These are phyloP conservation scores for Sinodicranocentrus sp. DNA, from an alignment of 2,888 invertebrate genomes.

Conservation along the genomic window DNA sequence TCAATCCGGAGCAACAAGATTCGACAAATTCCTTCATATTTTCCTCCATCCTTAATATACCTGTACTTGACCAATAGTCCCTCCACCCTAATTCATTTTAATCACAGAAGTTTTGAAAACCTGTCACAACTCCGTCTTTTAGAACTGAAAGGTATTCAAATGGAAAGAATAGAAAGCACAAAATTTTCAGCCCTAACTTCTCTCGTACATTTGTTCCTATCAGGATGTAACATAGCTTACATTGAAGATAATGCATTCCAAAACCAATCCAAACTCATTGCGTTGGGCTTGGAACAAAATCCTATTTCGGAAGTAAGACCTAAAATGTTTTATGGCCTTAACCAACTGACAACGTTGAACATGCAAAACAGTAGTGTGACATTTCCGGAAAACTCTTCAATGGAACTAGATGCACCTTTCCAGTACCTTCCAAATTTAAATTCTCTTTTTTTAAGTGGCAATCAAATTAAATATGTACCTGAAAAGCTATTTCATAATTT, in stretches of 20 bases:
- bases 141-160: constrained; percentile 8
- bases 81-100: not conserved
- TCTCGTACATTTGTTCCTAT: constrained; percentile 28
- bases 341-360: constrained; percentile 41
- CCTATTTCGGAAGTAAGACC: not conserved
- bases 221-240: constrained; percentile 35
- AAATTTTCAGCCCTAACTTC: constrained; percentile 49
- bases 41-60: constrained; percentile 6
- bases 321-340: constrained; percentile 67
- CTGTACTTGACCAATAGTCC: not conserved
- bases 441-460: constrained; percentile 79
- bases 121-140: constrained; percentile 39
- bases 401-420: constrained; percentile 54
- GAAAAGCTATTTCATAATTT: constrained; percentile 78
- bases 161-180: constrained; percentile 26
- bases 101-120: constrained; percentile 32
- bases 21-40: constrained; percentile 43
- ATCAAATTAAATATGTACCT: constrained; percentile 80
- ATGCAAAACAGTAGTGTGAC: constrained; percentile 38
- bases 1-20: constrained; percentile 56
- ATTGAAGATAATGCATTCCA: constrained; percentile 70
- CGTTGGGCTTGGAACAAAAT: constrained; percentile 52
- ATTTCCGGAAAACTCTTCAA: constrained; percentile 21
- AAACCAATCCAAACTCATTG: constrained; percentile 33
- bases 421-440: constrained; percentile 39